Base-by-base conservation (phyloP, 2,888 invertebrate species). In the Chouioia cunea region DNA sequence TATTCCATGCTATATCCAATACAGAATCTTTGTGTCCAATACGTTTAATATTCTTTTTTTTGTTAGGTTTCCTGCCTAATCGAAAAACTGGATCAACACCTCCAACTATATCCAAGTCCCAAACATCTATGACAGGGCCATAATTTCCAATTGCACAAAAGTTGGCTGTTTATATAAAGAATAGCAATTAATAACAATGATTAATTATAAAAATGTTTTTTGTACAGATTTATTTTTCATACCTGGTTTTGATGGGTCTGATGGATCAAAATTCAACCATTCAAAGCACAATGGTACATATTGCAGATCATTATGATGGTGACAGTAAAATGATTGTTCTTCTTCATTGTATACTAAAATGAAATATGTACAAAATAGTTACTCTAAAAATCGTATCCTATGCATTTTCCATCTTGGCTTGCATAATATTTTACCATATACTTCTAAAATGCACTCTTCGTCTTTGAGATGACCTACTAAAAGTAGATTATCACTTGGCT, bases 71-170 rank as follows among this genome's bases (percentile, higher is more conserved):
- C 74, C 89, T 89, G 6, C 94, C 94, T 27, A 99, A 88, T 77
- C 91, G 92, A 82, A 93, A 94, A 0, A 93, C 93, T 0, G 99
- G 97, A 81, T 97, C 96, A 50, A 97, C 87, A 70, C 93, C 92
- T 82, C 98, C 96, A 76, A 97, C 92, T 70, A 99, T 89, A 86
- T 99, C 98, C 53, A 99, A 86, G 86, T 99, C 97, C 97, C 98
- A 99, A n/a, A 99, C 91, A 78, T 96, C 94, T 68, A 99, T 97
- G 52, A 94, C 90, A 0, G 97, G 93, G 74, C 93, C 92, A 96
- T 99, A 97, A 46, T 93, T 93, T 14, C 97, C 98, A 69, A 98
- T 90, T 0, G 97, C 98, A 78, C 97, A 93, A 77, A 96, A 90
- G 85, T 97, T 98, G 18, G 93, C 93, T 90, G 70, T 36, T 36